Evolutionary conservation across 2,888 invertebrate genomes (phyloP).

Genomic region (Choreutis nemorana): DNA sequence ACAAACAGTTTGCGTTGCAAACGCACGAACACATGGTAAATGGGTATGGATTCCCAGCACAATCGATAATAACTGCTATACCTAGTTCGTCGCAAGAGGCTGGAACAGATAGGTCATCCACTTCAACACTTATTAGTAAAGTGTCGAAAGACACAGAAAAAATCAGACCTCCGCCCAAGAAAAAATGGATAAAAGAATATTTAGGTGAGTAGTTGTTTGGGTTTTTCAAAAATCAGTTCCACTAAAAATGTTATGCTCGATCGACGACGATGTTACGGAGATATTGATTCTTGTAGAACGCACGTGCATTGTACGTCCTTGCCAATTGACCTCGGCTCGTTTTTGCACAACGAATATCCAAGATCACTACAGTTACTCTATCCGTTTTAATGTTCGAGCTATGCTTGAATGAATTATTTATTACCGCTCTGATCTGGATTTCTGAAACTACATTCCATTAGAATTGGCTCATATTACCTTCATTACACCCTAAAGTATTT

Average conservation of each 20-base stretch:
- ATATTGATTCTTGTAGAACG: background rate
- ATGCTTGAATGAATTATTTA: too few relatives aligned
- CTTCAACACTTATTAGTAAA: slow-evolving; percentile 25
- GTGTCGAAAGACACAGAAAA: slow-evolving; percentile 27
- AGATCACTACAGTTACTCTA: too few relatives aligned
- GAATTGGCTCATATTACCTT: too few relatives aligned
- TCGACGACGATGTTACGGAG: background rate
- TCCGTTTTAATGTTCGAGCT: too few relatives aligned
- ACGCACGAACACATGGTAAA: slow-evolving; percentile 25
- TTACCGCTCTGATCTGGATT: too few relatives aligned
- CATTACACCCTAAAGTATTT: too few relatives aligned
- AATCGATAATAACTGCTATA: slow-evolving; percentile 27
- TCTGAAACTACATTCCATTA: too few relatives aligned
- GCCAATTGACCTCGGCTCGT: slow-evolving; percentile 27
- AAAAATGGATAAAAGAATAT: slow-evolving; percentile 78
- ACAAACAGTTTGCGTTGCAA: slow-evolving; percentile 36
- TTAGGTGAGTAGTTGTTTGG: slow-evolving; percentile 52
- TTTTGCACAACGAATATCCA: slow-evolving; percentile 30
- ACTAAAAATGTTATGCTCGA: background rate
- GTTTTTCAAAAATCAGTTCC: background rate
- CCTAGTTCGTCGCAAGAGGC: slow-evolving; percentile 22
- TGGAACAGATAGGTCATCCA: slow-evolving; percentile 24
- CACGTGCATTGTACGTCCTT: slow-evolving; percentile 26
- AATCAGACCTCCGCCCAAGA: slow-evolving; percentile 70
- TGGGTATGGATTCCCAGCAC: slow-evolving; percentile 31